Base-by-base conservation (phyloP, 30 jellyfish, hydroid and myxozoan genomes). In the Clytia hemisphaerica region DNA sequence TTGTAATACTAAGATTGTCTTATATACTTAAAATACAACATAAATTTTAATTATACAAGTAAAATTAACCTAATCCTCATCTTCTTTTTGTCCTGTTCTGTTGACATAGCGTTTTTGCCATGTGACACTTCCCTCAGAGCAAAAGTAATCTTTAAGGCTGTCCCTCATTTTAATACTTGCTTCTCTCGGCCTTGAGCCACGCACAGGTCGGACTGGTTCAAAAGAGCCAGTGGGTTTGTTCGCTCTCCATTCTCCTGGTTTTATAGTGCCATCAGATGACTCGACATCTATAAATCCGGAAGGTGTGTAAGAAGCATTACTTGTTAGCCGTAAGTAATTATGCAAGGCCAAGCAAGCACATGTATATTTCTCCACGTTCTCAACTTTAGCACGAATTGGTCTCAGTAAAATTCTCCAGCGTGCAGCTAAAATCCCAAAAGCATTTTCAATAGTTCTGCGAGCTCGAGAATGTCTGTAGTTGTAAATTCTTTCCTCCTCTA, bases 261-360 rank as follows among this genome's bases (percentile, higher is more conserved):
- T 44, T 18, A 47, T 51, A 29, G 55, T 64, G 14, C 80, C 89
- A 44, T 16, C 36, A 31, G 67, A 35, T 27, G 63, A 76, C 62
- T 77, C 92, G 1, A 71, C 35, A 51, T 77, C 92, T 6, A 65
- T 38, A 58, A 77, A 54, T 2, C 92, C 82, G n/a, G n/a, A n/a
- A n/a, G n/a, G n/a, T n/a, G n/a, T n/a, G n/a, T n/a, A n/a, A n/a
- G n/a, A n/a, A n/a, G 82, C 77, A 66, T 66, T 77, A 24, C 62
- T 76, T 66, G 92, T 77, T 26, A 4, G 77, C 12, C 92, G 63
- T 29, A 51, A 29, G 45, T 77, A 64, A 37, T 50, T 77, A 31
- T 77, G 76, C 18, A 77, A 58, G 45, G 72, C 40, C 4, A 54
- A 26, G 37, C 71, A 59, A 47, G 73, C 82, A 1, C 48, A 29